Percentiles rank a stretch among this genome's conserved stretches.
These are phyloP conservation scores for Sylvilagus bachmani DNA, from an alignment of 2,113 vertebrate species.

Conservation along the genomic window DNA sequence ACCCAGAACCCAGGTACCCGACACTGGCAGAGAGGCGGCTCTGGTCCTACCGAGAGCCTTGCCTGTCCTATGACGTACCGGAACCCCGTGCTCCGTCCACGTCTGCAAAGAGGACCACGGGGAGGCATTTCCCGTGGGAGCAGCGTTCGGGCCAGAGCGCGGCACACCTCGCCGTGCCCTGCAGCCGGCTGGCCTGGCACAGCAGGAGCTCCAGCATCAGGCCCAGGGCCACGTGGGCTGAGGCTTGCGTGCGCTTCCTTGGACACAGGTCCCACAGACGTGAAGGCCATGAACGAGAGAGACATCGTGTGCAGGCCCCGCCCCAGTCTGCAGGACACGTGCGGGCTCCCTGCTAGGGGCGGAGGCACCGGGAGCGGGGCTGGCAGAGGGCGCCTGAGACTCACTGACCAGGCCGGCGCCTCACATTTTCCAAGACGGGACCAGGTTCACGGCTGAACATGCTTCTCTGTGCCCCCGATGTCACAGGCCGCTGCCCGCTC, in stretches of 20 bases:
- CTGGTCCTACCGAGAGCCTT: no score
- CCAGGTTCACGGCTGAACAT: background rate
- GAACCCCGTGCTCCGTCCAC: background rate
- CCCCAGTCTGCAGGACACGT: no score
- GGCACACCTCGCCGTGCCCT: no score
- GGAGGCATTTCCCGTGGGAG: no score
- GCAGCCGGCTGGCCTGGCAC: no score
- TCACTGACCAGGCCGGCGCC: no score
- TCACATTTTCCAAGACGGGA: background rate
- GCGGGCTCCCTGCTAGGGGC: no score
- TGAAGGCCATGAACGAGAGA: background rate
- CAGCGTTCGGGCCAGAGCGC: no score
- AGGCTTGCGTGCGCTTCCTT: background rate
- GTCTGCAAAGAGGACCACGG: background rate
- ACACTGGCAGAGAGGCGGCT: background rate
- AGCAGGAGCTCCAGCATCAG: fast-evolving
- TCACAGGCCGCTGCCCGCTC: background rate
- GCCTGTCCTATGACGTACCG: background rate
- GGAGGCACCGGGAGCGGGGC: no score
- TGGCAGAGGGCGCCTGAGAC: background rate
- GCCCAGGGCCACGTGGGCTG: fast-evolving
- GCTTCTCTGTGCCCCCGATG: no score
- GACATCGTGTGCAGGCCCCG: background rate
- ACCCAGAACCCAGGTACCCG: background rate
- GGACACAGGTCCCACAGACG: background rate